Evolutionary conservation across 2,888 invertebrate genomes (phyloP), one percentile per base, ranked within the genome.

Genomic region (Tetranychus piercei): DNA sequence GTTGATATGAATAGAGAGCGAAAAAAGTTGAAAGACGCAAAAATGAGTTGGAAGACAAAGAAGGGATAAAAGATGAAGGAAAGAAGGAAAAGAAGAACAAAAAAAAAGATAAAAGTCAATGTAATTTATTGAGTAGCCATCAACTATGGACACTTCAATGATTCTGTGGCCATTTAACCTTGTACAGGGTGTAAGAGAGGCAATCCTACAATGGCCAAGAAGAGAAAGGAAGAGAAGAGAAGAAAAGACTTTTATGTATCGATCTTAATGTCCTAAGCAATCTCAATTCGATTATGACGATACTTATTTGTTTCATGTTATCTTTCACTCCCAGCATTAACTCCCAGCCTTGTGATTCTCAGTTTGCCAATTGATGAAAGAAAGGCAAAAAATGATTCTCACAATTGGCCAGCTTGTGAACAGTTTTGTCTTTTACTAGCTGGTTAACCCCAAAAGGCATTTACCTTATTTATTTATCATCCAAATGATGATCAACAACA

Each of bases 71-170:
- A 55, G 55, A 55, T 55, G 55, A 55, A 45, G n/a, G n/a, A n/a
- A n/a, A n/a, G 15, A 45, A 55, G 55, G 55, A 15, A 55, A 15
- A 55, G 34, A 34, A 34, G 34, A 34, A 34, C 4, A 34, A 34
- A 34, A 34, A 55, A 15, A 15, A 55, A 15, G 55, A 55, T 55
- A 55, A 55, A 55, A 55, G 55, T 55, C 55, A 55, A 55, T 55
- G 55, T 55, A 55, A 55, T 55, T 55, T 55, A 55, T 55, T 55
- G 55, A 55, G 55, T 55, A 15, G 15, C 55, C 55, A 55, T 55
- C 55, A 55, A 55, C 55, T 55, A 55, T 55, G 55, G 55, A 55
- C 55, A 55, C 55, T 55, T 55, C 55, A 55, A 55, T 55, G 55
- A 55, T 55, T 55, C 55, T 55, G 55, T 55, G 55, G 55, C 55